phyloP scores from a whole-genome alignment of 2,888 invertebrate species.

The Drosophila cracens region DNA sequence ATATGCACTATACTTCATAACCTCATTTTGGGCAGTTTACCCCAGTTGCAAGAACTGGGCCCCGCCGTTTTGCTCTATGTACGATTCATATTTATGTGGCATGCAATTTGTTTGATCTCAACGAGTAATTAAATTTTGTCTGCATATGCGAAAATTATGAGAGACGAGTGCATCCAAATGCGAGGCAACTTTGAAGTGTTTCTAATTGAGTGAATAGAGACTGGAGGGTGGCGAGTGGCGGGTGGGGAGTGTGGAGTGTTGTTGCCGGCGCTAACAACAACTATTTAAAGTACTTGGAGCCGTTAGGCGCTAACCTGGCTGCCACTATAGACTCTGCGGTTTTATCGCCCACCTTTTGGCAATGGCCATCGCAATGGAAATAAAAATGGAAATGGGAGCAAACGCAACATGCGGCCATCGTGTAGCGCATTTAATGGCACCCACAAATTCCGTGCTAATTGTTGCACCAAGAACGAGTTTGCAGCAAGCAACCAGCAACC shows the following conservation, averaged over 20 bases:
- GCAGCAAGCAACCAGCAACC: neutral
- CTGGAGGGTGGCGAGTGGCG: conserved; percentile 8
- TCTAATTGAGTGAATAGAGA: conserved; percentile 59
- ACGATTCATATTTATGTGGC: conserved; percentile 80
- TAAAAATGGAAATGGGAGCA: conserved; percentile 59
- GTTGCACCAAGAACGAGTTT: conserved; percentile 75
- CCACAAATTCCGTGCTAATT: conserved; percentile 81
- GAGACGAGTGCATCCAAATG: conserved; percentile 26
- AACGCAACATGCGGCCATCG: conserved; percentile 70
- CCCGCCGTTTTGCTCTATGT: conserved; percentile 35
- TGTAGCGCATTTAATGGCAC: conserved; percentile 78
- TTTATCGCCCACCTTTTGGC: conserved; percentile 58
- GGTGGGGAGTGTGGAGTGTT: conserved; percentile 4
- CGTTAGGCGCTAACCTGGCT: conserved; percentile 35
- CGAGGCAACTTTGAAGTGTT: conserved; percentile 68
- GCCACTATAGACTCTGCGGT: conserved; percentile 36
- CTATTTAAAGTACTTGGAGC: conserved; percentile 22
- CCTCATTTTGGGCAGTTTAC: conserved; percentile 45
- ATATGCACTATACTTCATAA: conserved; percentile 32
- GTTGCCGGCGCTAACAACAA: conserved; percentile 43
- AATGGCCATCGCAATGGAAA: conserved; percentile 57
- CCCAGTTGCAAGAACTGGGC: conserved; percentile 39
- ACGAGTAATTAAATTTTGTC: conserved; percentile 79
- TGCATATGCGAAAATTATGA: conserved; percentile 59
- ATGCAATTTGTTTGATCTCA: conserved; percentile 83